phyloP scores from a whole-genome alignment of 2,797 vertebrate genomes.

The Myotis vivesi region DNA sequence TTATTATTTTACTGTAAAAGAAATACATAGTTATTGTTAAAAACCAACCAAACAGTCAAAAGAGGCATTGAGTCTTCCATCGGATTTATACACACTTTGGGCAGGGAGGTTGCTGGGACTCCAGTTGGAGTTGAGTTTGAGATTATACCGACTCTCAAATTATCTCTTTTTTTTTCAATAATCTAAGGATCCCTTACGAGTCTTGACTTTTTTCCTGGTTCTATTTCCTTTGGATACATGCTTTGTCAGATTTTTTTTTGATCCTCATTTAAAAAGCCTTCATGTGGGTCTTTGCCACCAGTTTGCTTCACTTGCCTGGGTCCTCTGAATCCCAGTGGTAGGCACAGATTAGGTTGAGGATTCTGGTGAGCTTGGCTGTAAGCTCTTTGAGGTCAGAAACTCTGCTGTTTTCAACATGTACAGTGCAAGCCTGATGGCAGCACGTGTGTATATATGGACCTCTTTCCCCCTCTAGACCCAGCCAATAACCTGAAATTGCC shows the following conservation, averaged over 20 bases:
- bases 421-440: accelerated
- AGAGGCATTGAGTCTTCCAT: too few relatives aligned
- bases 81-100: not conserved
- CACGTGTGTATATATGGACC: accelerated
- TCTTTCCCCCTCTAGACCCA: not conserved
- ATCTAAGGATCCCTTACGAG: not conserved
- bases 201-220: not conserved
- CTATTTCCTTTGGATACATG: not conserved
- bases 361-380: not conserved
- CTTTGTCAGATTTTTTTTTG: not conserved
- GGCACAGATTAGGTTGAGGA: not conserved
- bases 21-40: not conserved
- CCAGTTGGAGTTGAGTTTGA: not conserved
- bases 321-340: not conserved
- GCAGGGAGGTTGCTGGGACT: not conserved
- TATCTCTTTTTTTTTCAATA: not conserved
- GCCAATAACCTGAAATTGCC: not conserved
- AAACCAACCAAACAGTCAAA: not conserved
- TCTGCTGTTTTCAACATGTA: not conserved
- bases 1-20: not conserved
- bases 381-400: not conserved
- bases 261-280: not conserved
- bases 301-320: not conserved
- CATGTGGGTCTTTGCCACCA: not conserved
- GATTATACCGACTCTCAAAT: not conserved